Conservation (phyloP, 2,888 invertebrate species). For the Calliopum simillimum region DNA sequence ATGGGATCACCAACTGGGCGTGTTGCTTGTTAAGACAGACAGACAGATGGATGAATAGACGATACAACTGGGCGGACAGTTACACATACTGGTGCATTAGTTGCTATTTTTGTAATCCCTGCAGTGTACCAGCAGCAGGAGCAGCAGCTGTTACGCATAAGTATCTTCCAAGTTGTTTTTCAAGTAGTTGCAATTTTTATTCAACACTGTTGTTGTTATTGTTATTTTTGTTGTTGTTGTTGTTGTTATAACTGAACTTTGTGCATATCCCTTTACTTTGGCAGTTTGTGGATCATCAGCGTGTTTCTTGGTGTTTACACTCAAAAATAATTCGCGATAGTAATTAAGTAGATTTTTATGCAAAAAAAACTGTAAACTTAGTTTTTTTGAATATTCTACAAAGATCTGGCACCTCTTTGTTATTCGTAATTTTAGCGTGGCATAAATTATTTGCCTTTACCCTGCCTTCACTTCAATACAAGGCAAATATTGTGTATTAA, state of each 20-base stretch:
- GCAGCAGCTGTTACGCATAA: constrained; percentile 9
- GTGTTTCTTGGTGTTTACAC: not conserved
- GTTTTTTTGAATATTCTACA: too few species aligned
- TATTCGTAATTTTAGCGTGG: too few species aligned
- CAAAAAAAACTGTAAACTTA: too few species aligned
- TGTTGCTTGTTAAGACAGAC: not conserved
- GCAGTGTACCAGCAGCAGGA: not conserved
- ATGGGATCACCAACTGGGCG: constrained; percentile 20
- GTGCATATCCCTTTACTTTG: constrained; percentile 23
- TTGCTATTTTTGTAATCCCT: constrained; percentile 11
- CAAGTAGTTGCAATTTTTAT: constrained; percentile 1
- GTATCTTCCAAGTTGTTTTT: constrained; percentile 2
- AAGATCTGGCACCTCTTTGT: too few species aligned
- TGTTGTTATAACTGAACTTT: constrained; percentile 22
- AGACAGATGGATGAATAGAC: not conserved
- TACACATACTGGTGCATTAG: constrained; percentile 3
- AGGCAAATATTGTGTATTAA: too few species aligned
- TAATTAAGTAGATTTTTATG: too few species aligned
- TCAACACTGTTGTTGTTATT: not conserved
- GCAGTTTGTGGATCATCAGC: constrained; percentile 32
- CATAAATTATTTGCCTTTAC: too few species aligned
- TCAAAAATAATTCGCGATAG: too few species aligned
- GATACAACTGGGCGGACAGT: not conserved
- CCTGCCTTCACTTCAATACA: too few species aligned
- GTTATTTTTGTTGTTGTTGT: constrained; percentile 11